Conservation (phyloP, 92 coral and sea anemone genomes). For the Bergia sp. region DNA sequence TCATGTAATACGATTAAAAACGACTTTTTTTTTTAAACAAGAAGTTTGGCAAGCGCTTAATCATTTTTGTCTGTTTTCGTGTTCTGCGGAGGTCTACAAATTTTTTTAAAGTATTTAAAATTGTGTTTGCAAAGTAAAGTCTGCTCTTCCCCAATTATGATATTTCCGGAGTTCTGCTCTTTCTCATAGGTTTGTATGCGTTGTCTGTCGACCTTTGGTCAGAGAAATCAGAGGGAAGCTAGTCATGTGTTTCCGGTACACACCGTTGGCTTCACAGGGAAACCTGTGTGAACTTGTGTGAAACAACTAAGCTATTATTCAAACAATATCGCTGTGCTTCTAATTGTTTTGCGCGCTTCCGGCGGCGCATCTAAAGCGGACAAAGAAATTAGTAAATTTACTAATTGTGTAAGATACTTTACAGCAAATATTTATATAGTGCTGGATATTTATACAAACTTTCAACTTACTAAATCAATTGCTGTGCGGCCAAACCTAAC, state of each 20-base stretch:
- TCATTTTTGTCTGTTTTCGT: too few relatives aligned
- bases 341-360: too few relatives aligned
- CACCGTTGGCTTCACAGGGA: not conserved
- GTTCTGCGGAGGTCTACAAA: too few relatives aligned
- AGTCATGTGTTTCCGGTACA: constrained; percentile 6
- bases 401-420: too few relatives aligned
- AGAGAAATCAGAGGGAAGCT: not conserved
- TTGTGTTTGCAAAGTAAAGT: not conserved
- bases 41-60: not conserved
- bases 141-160: not conserved
- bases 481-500: too few relatives aligned
- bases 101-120: not conserved
- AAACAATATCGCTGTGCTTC: too few relatives aligned
- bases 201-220: constrained; percentile 25
- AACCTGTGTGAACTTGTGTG: not conserved
- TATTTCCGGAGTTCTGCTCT: constrained; percentile 1
- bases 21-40: not conserved
- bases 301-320: not conserved
- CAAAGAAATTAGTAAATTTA: too few relatives aligned
- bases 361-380: too few relatives aligned
- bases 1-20: not conserved
- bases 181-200: not conserved
- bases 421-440: too few relatives aligned
- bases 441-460: too few relatives aligned
- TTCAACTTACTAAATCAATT: too few relatives aligned